Evolutionary conservation across 2,888 invertebrate species (phyloP), one percentile per base, ranked within the genome.

Genomic region (Pasiphila rectangulata): DNA sequence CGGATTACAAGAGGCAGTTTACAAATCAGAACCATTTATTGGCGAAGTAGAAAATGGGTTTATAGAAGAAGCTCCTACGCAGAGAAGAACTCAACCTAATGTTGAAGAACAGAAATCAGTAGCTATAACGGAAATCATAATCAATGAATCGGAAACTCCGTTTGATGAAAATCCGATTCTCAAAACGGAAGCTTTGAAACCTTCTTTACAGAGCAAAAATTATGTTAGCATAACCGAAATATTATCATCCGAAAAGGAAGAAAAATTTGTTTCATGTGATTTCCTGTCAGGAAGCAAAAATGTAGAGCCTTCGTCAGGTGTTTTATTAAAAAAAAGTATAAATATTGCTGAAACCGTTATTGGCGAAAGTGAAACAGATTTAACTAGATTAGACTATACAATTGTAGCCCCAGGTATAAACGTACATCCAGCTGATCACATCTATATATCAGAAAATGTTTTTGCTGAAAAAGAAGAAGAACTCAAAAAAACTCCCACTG

Each of bases 161-260:
- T 56, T 79, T 5, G 55, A 64, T 9, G 46, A 62, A 17, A 40
- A 42, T 4, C 38, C 61, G 5, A 27, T 27, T 7, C 36, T 62
- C 13, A 70, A 71, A 56, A 42, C 58, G 17, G 77, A 81, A 54
- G 64, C 37, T 37, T 75, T 67, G 9, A 63, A 61, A 44, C 46
- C 65, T 41, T 75, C 74, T 46, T 69, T 82, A 54, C 81, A 88
- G 63, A 72, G 79, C 41, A 83, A 77, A 49, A 79, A 73, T 43
- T 80, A 87, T 41, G 73, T 90, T 9, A 71, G 81, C 21, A 69
- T 90, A 3, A 67, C 63, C 25, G 66, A 75, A 63, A 51, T 67
- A 5, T 76, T 82, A 13, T 51, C 78, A 0, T 80, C 83, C 13
- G 92, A 92, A 50, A 77, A 68, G 56, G 85, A 82, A 63, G 68